These are phyloP conservation scores for Molothrus ater DNA, from an alignment of 2,797 vertebrate species.

Conservation along the genomic window DNA sequence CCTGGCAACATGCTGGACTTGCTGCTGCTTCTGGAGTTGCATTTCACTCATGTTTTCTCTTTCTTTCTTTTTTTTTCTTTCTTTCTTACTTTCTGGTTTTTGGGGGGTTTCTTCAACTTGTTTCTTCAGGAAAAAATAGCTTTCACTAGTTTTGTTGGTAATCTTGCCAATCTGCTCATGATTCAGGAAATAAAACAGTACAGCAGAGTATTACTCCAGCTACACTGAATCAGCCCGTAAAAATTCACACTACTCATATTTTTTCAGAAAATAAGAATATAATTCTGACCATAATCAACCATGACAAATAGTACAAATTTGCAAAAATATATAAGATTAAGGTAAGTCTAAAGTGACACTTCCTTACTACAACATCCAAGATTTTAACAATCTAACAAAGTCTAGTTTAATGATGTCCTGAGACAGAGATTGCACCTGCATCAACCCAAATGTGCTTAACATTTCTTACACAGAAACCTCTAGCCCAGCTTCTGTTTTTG, in stretches of 20 bases:
- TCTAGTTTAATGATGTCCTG: background rate
- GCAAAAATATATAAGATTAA: background rate
- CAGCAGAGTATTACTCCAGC: background rate
- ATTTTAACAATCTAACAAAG: background rate
- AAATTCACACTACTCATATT: background rate
- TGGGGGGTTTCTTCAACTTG: fast-evolving
- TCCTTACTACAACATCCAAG: background rate
- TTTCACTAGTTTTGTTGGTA: background rate
- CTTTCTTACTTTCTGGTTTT: background rate
- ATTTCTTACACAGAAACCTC: background rate
- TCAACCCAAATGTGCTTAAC: background rate
- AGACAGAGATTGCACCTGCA: background rate
- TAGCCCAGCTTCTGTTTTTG: background rate
- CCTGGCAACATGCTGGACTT: background rate
- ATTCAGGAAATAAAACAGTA: background rate
- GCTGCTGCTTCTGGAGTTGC: background rate
- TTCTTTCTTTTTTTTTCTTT: background rate
- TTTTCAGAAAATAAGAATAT: background rate
- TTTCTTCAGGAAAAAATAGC: background rate
- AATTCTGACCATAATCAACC: background rate
- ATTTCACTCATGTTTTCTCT: background rate
- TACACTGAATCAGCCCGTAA: background rate
- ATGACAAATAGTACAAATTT: background rate
- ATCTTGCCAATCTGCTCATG: background rate
- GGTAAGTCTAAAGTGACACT: background rate